Evolutionary conservation across 2,888 invertebrate species (phyloP), one percentile per base, ranked within the genome.

Genomic region (Eilema caniola): DNA sequence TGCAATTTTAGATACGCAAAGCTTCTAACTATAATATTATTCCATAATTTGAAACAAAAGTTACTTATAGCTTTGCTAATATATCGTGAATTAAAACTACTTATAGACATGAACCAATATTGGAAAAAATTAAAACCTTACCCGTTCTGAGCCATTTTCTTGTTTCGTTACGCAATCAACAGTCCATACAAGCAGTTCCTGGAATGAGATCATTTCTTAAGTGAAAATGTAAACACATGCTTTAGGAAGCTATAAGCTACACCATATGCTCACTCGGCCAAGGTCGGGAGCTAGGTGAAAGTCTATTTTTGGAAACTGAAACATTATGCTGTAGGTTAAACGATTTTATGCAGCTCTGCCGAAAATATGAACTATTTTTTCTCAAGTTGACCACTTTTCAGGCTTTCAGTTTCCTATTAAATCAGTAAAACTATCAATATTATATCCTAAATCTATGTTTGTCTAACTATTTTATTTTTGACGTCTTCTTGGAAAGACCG

Each of bases 71-170:
- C 16, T 41, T 41, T 41, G 11, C 3, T 16, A 41, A 41, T 31
- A 61, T 10, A 23, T 14, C 60, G 41, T 33, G 47, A 47, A 24
- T 24, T 24, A 33, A 57, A 24, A 31, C 24, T 47, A 53, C 23
- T 23, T 23, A 5, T 7, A 62, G 1, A n/a, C 23, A 37, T 62
- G 20, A 33, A 62, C 14, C 14, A 24, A 31, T 20, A 56, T 65
- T 31, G 12, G 8, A 31, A 66, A 65, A 23, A 37, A 25, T 47
- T 25, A 7, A 24, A 65, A 61, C 72, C 90, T 92, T 86, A 94
- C 94, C 94, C 93, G 85, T 94, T 94, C 73, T 89, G 86, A 76
- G 94, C 91, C 94, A 93, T 94, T 74, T 85, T 87, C 37, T 71
- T 75, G 62, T 79, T 69, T 71, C 69, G 71, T 79, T 41, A 73